Percentiles rank a stretch among this genome's conserved stretches.
Conservation (phyloP, 2,113 vertebrate genomes). For the Nerophis lumbriciformis region DNA sequence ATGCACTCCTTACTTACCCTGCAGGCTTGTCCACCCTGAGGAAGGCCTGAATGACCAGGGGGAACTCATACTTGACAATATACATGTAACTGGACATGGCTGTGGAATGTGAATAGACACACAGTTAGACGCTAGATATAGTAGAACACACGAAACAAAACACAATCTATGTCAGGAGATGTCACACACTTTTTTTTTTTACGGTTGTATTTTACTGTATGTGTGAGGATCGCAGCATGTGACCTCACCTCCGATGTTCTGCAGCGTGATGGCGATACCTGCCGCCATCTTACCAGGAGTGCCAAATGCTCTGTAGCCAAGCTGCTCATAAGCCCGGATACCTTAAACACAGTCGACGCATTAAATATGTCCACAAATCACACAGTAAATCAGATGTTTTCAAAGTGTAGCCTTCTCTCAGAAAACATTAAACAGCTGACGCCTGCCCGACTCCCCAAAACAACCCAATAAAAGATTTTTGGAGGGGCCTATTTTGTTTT, state of each 20-base stretch:
- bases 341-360: constrained; percentile 47
- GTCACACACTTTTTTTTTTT: neutral
- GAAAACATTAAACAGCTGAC: too few species aligned
- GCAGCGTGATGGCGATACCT: constrained; percentile 84
- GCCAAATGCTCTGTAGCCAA: constrained; percentile 88
- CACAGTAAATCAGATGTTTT: too few species aligned
- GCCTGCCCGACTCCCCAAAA: too few species aligned
- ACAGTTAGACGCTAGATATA: constrained; percentile 1
- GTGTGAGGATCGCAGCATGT: constrained; percentile 3
- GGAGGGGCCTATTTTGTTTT: too few species aligned
- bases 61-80: constrained; percentile 94
- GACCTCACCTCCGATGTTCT: constrained; percentile 88
- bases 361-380: neutral
- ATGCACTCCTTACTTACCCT: constrained; percentile 57
- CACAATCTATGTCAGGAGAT: neutral
- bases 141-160: too few species aligned
- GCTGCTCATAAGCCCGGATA: constrained; percentile 89
- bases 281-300: constrained; percentile 88
- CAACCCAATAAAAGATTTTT: too few species aligned
- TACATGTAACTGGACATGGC: constrained; percentile 97
- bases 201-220: neutral
- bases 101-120: constrained; percentile 46
- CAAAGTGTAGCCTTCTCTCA: too few species aligned
- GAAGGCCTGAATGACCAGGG: constrained; percentile 85
- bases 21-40: constrained; percentile 63